Conservation (phyloP, 2,888 invertebrate species). For the Omphaloscelis lunosa region DNA sequence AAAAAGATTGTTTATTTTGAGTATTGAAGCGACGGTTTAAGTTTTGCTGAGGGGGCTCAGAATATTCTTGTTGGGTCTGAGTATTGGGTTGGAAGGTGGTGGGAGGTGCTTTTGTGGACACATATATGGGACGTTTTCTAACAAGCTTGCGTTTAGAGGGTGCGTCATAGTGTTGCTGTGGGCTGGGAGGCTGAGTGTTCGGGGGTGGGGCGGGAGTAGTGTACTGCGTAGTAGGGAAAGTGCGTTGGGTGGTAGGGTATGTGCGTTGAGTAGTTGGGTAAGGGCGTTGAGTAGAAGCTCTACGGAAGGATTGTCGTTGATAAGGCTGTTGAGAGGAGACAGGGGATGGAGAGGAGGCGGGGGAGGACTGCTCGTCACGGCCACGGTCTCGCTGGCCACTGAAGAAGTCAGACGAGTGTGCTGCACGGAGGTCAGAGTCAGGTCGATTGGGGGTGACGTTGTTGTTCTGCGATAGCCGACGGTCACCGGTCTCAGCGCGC, state of each 20-base stretch:
- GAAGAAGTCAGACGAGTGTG: conserved; percentile 94
- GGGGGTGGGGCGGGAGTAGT: conserved; percentile 71
- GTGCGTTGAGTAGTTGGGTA: conserved; percentile 75
- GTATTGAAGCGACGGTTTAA: conserved; percentile 73
- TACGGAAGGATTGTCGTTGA: conserved; percentile 78
- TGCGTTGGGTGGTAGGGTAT: conserved; percentile 73
- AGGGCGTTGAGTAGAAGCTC: conserved; percentile 84
- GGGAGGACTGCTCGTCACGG: conserved; percentile 80
- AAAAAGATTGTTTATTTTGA: conserved; percentile 72
- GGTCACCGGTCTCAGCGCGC: conserved; percentile 92
- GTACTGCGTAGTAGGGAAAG: conserved; percentile 72
- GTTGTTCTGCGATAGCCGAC: conserved; percentile 82
- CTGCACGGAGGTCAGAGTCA: conserved; percentile 92
- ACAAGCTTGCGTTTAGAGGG: conserved; percentile 83
- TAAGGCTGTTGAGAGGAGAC: conserved; percentile 68
- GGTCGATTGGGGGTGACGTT: conserved; percentile 76
- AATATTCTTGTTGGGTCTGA: conserved; percentile 72
- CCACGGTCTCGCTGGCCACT: conserved; percentile 89
- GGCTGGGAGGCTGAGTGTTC: conserved; percentile 71
- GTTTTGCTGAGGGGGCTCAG: conserved; percentile 73
- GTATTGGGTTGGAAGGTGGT: conserved; percentile 76
- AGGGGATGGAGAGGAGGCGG: conserved; percentile 76
- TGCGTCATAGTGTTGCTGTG: conserved; percentile 76
- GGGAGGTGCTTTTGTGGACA: conserved; percentile 77
- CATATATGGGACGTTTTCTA: conserved; percentile 84